Evolutionary conservation across 2,797 vertebrate species (phyloP).

Genomic region (Mycteria americana): DNA sequence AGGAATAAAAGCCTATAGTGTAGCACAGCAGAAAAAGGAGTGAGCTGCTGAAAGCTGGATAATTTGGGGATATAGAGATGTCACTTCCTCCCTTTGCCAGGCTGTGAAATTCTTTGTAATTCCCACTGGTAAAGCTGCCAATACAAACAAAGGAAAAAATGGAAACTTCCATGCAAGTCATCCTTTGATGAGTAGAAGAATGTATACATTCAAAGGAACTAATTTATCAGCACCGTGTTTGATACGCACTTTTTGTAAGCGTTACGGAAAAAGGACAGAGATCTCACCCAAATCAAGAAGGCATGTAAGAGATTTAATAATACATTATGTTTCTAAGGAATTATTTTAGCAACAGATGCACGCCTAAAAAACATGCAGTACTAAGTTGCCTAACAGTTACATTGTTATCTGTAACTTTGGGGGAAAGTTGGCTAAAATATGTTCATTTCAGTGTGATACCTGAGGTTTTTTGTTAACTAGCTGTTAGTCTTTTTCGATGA

Average conservation of each 20-base stretch:
- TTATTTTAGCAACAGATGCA: neutral
- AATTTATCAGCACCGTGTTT: neutral
- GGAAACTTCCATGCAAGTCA: neutral
- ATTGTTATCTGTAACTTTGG: neutral
- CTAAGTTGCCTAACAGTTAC: neutral
- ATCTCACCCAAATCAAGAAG: neutral
- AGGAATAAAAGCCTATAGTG: constrained; percentile 10
- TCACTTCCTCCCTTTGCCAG: constrained; percentile 49
- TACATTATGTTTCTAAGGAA: neutral
- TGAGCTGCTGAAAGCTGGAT: constrained; percentile 50
- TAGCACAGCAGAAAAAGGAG: constrained; percentile 4
- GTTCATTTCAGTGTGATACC: neutral
- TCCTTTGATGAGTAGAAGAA: neutral
- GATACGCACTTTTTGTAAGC: neutral
- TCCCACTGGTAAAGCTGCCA: constrained; percentile 50
- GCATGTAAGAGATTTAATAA: neutral
- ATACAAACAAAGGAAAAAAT: constrained; percentile 23
- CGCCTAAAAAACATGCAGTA: neutral
- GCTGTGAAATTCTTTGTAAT: constrained; percentile 61
- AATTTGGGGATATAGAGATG: constrained; percentile 50
- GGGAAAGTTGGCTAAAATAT: neutral
- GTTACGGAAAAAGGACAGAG: neutral
- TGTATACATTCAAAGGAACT: neutral
- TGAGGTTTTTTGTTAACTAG: neutral
- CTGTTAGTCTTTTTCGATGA: neutral